These are phyloP conservation scores for Thaumetopoea pityocampa DNA, from an alignment of 1,140 invertebrate species.

Conservation along the genomic window DNA sequence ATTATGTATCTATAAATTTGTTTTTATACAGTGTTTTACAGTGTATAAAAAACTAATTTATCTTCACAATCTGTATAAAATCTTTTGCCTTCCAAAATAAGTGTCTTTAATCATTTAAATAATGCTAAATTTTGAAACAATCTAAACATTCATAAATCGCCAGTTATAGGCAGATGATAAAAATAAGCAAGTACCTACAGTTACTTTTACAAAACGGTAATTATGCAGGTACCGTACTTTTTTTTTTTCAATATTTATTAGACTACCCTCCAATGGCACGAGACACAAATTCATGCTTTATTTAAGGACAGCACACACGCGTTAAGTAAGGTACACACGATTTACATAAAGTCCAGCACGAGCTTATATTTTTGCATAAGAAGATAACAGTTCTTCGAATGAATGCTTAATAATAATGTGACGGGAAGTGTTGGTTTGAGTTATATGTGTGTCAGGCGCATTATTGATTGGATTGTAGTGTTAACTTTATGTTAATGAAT, in stretches of 20 bases:
- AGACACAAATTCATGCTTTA: conserved; percentile 42
- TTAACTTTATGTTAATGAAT: conserved; percentile 27
- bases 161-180: no score
- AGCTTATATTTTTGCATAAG: conserved; percentile 71
- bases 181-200: no score
- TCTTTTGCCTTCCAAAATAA: no score
- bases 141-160: no score
- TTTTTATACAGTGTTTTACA: no score
- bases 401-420: conserved; percentile 33
- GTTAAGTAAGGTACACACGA: conserved; percentile 45
- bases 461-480: conserved; percentile 24
- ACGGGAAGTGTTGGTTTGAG: conserved; percentile 26
- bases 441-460: conserved; percentile 22
- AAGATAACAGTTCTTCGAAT: conserved; percentile 61
- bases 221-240: conserved; percentile 21
- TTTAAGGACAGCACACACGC: conserved; percentile 36
- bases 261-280: conserved; percentile 46
- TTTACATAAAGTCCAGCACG: conserved; percentile 71
- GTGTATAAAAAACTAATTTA: no score
- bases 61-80: no score
- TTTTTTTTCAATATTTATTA: conserved; percentile 37
- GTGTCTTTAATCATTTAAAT: no score
- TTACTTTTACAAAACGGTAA: no score
- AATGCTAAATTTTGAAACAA: no score
- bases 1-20: no score